Base-by-base conservation (phyloP, 2,797 vertebrate genomes). In the Triplophysa bombifrons region DNA sequence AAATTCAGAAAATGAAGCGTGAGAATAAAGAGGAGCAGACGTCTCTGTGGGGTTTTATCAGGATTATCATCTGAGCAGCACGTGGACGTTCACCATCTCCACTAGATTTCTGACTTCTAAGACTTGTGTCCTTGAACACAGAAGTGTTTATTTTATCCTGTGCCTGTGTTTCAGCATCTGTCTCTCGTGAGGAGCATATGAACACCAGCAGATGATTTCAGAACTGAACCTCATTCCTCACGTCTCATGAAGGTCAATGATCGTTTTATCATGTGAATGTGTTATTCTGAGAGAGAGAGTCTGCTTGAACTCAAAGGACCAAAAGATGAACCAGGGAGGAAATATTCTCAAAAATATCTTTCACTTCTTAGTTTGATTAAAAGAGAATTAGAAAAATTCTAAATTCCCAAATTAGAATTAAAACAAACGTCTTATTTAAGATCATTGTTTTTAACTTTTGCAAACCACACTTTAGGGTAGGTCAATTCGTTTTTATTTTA, bases 41-140 rank as follows among this genome's bases (percentile, higher is more conserved):
- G 2, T 56, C 53, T 58, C 20, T 58, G 56, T 25, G 12, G 22
- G 53, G 10, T 55, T 55, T 70, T n/a, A 34, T 53, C 17, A 12
- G 25, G 48, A 50, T 53, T 55, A 55, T 71, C 50, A 19, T 44
- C 55, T 60, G 55, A 60, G 56, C 27, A 11, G 9, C 56, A 50
- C 55, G 56, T 10, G 4, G 30, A 20, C 3, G 48, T 34, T 55
- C 71, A 12, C 22, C 13, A 25, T 72, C 67, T 48, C 13, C 9
- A 22, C 50, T 72, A 67, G 14, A 51, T 51, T 51, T 51, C 46
- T 48, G 50, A 51, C 50, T 51, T 55, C 34, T 10, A n/a, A 53
- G 16, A 53, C 22, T 83, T 27, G 30, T 55, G 64, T 72, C 71
- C 76, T 84, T 82, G 72, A 86, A 82, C 58, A 51, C 58, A 44